phyloP scores from a whole-genome alignment of 2,888 invertebrate species.

The Rhaphigaster nebulosa region DNA sequence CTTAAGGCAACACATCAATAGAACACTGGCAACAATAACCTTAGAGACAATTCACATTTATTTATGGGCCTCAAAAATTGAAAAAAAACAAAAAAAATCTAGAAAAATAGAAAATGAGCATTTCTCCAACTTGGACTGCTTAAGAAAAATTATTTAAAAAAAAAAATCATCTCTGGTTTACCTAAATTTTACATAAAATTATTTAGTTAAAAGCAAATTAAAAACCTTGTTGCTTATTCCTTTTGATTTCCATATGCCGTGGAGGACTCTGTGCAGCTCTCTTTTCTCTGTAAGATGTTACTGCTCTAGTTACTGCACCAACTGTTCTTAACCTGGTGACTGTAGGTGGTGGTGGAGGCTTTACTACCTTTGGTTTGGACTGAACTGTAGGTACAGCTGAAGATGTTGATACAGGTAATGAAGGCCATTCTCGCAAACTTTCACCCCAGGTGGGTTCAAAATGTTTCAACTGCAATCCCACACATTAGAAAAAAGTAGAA shows the following conservation, averaged over 20 bases:
- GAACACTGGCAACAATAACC: too few relatives aligned
- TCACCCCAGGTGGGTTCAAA: slow-evolving; percentile 98
- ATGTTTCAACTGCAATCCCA: slow-evolving; percentile 78
- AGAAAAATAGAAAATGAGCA: too few relatives aligned
- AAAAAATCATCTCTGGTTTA: background rate
- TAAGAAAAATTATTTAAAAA: background rate
- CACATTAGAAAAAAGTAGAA: slow-evolving; percentile 3
- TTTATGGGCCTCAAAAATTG: too few relatives aligned
- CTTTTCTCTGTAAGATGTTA: slow-evolving; percentile 71
- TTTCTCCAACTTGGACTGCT: background rate
- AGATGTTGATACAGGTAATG: slow-evolving; percentile 61
- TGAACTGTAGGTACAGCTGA: background rate
- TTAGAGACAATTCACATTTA: too few relatives aligned
- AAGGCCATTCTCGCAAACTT: slow-evolving; percentile 68
- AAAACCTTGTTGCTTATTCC: slow-evolving; percentile 55
- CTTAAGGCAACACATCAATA: too few relatives aligned
- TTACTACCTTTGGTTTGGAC: slow-evolving; percentile 51
- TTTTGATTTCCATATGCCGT: slow-evolving; percentile 52
- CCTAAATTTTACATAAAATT: background rate
- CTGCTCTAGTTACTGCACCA: slow-evolving; percentile 78
- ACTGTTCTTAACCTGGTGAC: slow-evolving; percentile 72
- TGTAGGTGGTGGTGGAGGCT: slow-evolving; percentile 51
- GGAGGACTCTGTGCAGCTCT: slow-evolving; percentile 62
- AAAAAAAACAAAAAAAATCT: too few relatives aligned
- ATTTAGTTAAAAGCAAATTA: background rate